These are phyloP conservation scores for Ferdinandea cuprea DNA, from an alignment of 2,888 invertebrate genomes.

Conservation along the genomic window DNA sequence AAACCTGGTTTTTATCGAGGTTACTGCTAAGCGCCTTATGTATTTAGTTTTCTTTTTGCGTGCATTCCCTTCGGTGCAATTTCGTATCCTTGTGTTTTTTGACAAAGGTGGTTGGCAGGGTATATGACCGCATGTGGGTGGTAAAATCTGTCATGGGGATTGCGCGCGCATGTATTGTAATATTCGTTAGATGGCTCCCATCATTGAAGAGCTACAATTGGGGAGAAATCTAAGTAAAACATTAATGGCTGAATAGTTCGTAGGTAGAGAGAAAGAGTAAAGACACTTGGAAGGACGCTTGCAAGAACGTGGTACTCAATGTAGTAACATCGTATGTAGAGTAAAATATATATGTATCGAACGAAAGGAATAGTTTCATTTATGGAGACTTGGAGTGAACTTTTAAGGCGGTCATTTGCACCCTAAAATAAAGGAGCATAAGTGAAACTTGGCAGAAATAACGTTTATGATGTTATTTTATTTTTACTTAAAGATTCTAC, in stretches of 20 bases:
- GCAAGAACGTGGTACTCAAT: too few relatives aligned
- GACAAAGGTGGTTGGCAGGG: constrained; percentile 50
- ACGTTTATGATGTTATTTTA: too few relatives aligned
- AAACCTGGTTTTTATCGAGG: constrained; percentile 17
- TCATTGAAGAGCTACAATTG: constrained; percentile 52
- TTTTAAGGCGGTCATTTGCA: too few relatives aligned
- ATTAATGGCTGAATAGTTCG: constrained; percentile 35
- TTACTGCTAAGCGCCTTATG: constrained; percentile 43
- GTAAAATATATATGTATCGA: too few relatives aligned
- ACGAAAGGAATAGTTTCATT: too few relatives aligned
- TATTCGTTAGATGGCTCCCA: constrained; percentile 26
- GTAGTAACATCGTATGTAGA: too few relatives aligned
- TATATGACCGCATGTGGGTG: constrained; percentile 52
- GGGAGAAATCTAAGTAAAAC: constrained; percentile 42
- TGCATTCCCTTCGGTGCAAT: constrained; percentile 38
- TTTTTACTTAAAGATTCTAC: too few relatives aligned
- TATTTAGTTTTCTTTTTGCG: constrained; percentile 17
- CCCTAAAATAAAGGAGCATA: too few relatives aligned
- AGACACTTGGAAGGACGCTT: too few relatives aligned
- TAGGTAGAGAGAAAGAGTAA: not conserved
- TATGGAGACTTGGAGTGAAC: too few relatives aligned
- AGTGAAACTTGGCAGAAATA: too few relatives aligned
- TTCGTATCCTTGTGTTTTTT: constrained; percentile 14
- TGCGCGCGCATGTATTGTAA: constrained; percentile 25
- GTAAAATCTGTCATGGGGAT: not conserved